Percentiles rank a stretch among this genome's conserved stretches.
These are phyloP conservation scores for Campylorhamphus procurvoides DNA, from an alignment of 2,113 vertebrate genomes.

Conservation along the genomic window DNA sequence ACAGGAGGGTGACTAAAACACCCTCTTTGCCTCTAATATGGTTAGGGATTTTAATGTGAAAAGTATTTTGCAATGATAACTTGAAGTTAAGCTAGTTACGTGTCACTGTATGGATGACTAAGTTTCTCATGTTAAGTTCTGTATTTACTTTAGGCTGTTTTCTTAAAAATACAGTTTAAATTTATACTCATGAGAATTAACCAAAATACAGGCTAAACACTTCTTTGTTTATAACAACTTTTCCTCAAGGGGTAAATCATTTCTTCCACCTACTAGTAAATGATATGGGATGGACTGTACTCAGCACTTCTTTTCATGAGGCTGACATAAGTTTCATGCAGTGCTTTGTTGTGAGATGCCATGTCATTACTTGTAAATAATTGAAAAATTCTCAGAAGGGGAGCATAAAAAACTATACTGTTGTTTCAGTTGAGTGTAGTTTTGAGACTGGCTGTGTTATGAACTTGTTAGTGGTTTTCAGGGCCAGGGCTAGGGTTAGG, in stretches of 20 bases:
- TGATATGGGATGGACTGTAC: neutral
- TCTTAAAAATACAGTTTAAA: neutral
- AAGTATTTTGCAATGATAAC: neutral
- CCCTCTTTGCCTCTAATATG: neutral
- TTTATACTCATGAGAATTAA: neutral
- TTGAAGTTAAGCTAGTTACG: neutral
- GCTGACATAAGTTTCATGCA: neutral
- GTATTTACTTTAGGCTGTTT: neutral
- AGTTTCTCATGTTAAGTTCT: neutral
- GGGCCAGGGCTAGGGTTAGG: too few relatives aligned
- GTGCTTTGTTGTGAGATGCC: neutral
- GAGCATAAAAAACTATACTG: neutral
- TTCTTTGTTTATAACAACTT: neutral
- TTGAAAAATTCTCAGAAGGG: neutral
- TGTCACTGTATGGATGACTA: neutral
- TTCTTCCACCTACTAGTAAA: neutral
- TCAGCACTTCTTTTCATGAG: neutral
- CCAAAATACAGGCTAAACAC: neutral
- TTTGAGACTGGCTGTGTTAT: neutral
- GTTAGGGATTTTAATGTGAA: neutral
- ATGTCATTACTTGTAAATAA: neutral
- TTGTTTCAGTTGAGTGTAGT: neutral
- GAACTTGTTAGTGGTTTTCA: neutral
- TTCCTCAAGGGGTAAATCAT: neutral
- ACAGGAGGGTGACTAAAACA: neutral